Evolutionary conservation across 2,888 invertebrate species (phyloP), one percentile per base, ranked within the genome.

Genomic region (Netelia virgata): DNA sequence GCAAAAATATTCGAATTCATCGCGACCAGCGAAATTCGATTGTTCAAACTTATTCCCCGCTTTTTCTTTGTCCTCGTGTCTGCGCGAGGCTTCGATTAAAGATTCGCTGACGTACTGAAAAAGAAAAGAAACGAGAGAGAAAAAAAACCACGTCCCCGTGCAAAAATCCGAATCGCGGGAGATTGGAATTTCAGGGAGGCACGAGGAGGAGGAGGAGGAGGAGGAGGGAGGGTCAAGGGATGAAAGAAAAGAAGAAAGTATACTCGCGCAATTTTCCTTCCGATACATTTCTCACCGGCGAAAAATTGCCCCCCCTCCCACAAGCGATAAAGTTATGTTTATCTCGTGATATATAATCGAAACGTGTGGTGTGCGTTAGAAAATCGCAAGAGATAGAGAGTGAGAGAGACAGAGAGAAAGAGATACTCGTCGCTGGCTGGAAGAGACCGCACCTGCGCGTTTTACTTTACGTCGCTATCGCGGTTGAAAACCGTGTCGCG

Each of bases 331-430:
- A 75, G 75, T 75, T 75, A 20, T 55, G 36, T 64, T 66, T 75
- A 75, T 64, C 66, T 64, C 75, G 66, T 66, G 75, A 75, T 63
- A 75, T 75, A 55, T 55, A 75, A 75, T 75, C 64, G 75, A 64
- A 75, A 43, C 75, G 64, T 64, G 74, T 36, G 50, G 10, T 66
- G 64, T 75, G 75, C 14, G 75, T n/a, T 75, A 63, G 41, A 23
- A 55, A 75, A 75, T 36, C 64, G 63, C 14, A 1, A n/a, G 14
- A 14, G 11, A 9, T 1, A 47, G 3, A 14, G 47, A 11, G n/a
- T 11, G 72, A 59, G 72, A 59, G 59, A 73, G 72, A 50, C 20
- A 50, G 23, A 14, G 72, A 10, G 72, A 43, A 61, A 57, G 61
- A 57, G 23, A 47, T 18, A 57, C 36, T 28, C 28, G 28, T 28